Base-by-base conservation (phyloP, 2,113 vertebrate species). In the Rhabdornis inornatus region DNA sequence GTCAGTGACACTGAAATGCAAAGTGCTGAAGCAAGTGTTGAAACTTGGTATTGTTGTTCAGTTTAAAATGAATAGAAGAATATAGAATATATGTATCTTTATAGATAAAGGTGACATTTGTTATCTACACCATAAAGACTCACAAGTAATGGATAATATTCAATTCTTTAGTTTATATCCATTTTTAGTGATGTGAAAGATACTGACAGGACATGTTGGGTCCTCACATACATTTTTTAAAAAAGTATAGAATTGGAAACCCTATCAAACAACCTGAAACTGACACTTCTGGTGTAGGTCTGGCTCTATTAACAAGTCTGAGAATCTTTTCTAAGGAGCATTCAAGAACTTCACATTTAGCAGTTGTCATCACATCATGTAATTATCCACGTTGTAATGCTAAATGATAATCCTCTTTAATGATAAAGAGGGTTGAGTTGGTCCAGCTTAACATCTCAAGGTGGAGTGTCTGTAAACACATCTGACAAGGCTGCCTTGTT, bases 181-280 rank as follows among this genome's bases (percentile, higher is more conserved):
- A 37, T 4, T 40, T 90, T 2, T 24, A 25, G 10, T 42, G 28
- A 18, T 76, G 7, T 0, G 4, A 40, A 60, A 35, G 4, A 17
- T 52, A 24, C 19, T 72, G 63, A 22, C n/a, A 39, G 28, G 15
- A 44, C 13, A 7, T 2, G 1, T 52, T 71, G 12, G 59, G 10
- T 6, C 17, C 5, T 80, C 7, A 6, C 5, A 2, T 40, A 27
- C 3, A 3, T 39, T 61, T 37, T 59, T 53, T 37, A 1, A 4
- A 61, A 76, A 33, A 45, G 2, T 15, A 9, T 5, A 14, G 15
- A 40, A 44, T 47, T 70, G 16, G n/a, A 60, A 84, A 52, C 12
- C 10, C 7, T 25, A 2, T 56, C 31, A 49, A 71, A 35, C 15
- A 47, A 11, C 7, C 15, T 13, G 24, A 35, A 78, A 68, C 15